Base-by-base conservation (phyloP, 53 echinoderm and acorn worm genomes). In the Stichopus horrens region DNA sequence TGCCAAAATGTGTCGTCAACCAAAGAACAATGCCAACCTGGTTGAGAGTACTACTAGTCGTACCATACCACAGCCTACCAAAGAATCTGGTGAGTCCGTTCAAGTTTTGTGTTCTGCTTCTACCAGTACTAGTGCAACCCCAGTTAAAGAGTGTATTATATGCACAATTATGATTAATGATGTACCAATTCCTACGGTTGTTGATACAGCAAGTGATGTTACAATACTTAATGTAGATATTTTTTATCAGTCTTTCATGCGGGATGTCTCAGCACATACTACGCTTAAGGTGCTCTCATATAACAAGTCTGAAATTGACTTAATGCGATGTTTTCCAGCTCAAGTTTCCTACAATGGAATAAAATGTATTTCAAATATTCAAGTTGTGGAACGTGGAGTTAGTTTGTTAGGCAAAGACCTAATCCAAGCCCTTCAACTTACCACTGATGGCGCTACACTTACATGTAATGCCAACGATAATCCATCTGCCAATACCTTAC, bases 151-250 rank as follows among this genome's bases (percentile, higher is more conserved):
- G 0, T 58, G 23, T 11, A 58, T 83, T 58, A n/a, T n/a, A 3
- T 83, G 83, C 21, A 19, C 54, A 7, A 6, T 83, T 55, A 21
- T 7, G 9, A n/a, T 83, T 7, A 83, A 83, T 0, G 21, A 58
- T 21, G 23, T 83, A 4, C 59, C 60, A 7, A 19, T 83, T 10
- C 5, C 6, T 7, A 6, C 59, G 8, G 9, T n/a, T 22, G 83
- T 83, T 13, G 83, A 83, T 83, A 83, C 83, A 16, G 83, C 83
- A 4, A 83, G 65, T 83, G 83, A 59, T 22, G 60, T 83, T 20
- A 21, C 83, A 5, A 19, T 83, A 8, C 5, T 83, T 21, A 58
- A 83, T 37, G 7, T 23, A 21, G 16, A 20, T 6, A 5, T 16
- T 53, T 83, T 83, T 59, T 19, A 83, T 21, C 18, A 19, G 5